These are phyloP conservation scores for Oedothorax gibbosus DNA, from an alignment of 1,140 invertebrate species.

Conservation along the genomic window DNA sequence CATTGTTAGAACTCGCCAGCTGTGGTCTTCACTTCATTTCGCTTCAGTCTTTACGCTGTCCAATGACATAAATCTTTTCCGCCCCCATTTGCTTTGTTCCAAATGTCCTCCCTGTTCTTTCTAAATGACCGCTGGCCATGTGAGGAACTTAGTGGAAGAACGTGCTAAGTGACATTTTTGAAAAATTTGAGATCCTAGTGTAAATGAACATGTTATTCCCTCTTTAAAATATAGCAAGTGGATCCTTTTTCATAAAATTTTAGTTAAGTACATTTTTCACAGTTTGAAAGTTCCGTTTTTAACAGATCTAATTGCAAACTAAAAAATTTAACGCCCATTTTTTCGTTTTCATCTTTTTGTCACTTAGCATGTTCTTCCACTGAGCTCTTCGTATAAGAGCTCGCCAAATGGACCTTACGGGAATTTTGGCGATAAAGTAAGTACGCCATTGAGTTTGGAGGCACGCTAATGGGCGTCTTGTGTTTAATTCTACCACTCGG, in stretches of 20 bases:
- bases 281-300: too few species aligned
- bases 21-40: constrained; percentile 58
- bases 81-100: constrained; percentile 26
- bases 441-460: constrained; percentile 39
- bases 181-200: too few species aligned
- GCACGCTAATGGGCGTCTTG: constrained; percentile 14
- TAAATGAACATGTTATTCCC: too few species aligned
- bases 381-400: constrained; percentile 24
- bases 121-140: constrained; percentile 43
- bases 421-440: constrained; percentile 51
- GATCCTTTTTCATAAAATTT: too few species aligned
- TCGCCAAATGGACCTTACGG: constrained; percentile 35
- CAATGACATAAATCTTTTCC: constrained; percentile 53
- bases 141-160: too few species aligned
- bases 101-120: background rate
- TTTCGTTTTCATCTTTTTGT: too few species aligned
- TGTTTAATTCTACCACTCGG: constrained; percentile 28
- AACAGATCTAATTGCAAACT: too few species aligned
- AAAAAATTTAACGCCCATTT: too few species aligned
- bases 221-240: too few species aligned
- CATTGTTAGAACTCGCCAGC: constrained; percentile 56
- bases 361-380: too few species aligned
- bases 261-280: too few species aligned
- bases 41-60: constrained; percentile 19
- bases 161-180: too few species aligned